phyloP scores from a whole-genome alignment of 2,888 invertebrate genomes.

The Eupithecia pulchellata region DNA sequence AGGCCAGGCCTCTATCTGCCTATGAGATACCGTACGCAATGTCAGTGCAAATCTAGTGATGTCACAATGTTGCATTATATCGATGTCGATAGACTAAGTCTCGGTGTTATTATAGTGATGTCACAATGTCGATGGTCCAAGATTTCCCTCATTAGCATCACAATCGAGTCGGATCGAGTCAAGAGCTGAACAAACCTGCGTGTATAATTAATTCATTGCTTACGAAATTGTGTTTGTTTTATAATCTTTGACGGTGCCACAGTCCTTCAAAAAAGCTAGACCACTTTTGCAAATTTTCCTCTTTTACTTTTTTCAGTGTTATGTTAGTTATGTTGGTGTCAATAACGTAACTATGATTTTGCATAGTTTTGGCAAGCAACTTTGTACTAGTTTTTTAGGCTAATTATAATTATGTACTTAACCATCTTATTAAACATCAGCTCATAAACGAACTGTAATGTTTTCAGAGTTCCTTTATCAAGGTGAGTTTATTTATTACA shows the following conservation, averaged over 20 bases:
- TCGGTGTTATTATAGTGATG: slow-evolving; percentile 18
- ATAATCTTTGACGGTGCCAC: slow-evolving; percentile 35
- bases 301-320: no score
- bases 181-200: slow-evolving; percentile 45
- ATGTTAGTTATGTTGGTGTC: no score
- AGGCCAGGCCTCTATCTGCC: not conserved
- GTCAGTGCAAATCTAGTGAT: not conserved
- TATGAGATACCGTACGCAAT: not conserved
- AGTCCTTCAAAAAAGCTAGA: slow-evolving; percentile 16
- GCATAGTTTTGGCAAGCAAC: no score
- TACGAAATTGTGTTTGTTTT: slow-evolving; percentile 47
- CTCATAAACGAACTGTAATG: no score
- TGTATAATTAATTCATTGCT: slow-evolving; percentile 45
- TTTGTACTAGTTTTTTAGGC: no score
- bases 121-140: slow-evolving; percentile 30
- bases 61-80: not conserved
- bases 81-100: not conserved
- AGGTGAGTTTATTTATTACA: no score
- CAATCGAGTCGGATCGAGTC: slow-evolving; percentile 38
- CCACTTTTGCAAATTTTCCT: not conserved
- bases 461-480: no score
- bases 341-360: no score
- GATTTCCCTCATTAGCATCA: slow-evolving; percentile 46
- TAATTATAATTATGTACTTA: no score
- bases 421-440: no score